These are phyloP conservation scores for Myrmophylax atrothorax DNA, from an alignment of 2,113 vertebrate species.

Conservation along the genomic window DNA sequence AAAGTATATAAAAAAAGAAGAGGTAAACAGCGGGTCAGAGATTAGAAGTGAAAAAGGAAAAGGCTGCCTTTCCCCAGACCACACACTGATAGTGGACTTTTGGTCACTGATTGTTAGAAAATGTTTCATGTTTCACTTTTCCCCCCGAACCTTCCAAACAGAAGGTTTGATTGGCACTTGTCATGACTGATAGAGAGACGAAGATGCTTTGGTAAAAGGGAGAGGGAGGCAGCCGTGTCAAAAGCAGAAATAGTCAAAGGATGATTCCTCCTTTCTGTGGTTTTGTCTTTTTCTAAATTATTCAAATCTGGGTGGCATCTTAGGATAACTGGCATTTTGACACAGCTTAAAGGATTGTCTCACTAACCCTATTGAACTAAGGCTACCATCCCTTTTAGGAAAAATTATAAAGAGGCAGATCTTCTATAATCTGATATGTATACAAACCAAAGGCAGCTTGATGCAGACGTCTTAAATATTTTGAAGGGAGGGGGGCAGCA, in stretches of 20 bases:
- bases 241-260: slow-evolving; percentile 80
- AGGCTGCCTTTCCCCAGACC: slow-evolving; percentile 83
- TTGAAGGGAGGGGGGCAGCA: background rate
- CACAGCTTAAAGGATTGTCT: slow-evolving; percentile 81
- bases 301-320: slow-evolving; percentile 88
- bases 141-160: slow-evolving; percentile 67
- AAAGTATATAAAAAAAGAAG: slow-evolving; percentile 83
- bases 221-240: slow-evolving; percentile 69
- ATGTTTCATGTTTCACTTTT: slow-evolving; percentile 72
- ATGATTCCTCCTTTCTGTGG: slow-evolving; percentile 82
- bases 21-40: slow-evolving; percentile 85
- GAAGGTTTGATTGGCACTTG: slow-evolving; percentile 95
- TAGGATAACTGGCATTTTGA: slow-evolving; percentile 84
- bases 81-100: slow-evolving; percentile 92
- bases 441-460: slow-evolving; percentile 69
- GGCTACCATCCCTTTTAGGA: slow-evolving; percentile 85
- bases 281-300: slow-evolving; percentile 82
- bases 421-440: slow-evolving; percentile 82
- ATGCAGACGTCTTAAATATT: slow-evolving; percentile 50
- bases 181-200: slow-evolving; percentile 89
- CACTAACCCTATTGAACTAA: slow-evolving; percentile 75
- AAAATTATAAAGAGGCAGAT: slow-evolving; percentile 84
- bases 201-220: slow-evolving; percentile 80
- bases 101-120: slow-evolving; percentile 85
- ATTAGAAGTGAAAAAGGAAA: slow-evolving; percentile 88